Evolutionary conservation across 2,113 vertebrate genomes (phyloP), one percentile per base, ranked within the genome.

Genomic region (Heterotilapia buettikoferi): DNA sequence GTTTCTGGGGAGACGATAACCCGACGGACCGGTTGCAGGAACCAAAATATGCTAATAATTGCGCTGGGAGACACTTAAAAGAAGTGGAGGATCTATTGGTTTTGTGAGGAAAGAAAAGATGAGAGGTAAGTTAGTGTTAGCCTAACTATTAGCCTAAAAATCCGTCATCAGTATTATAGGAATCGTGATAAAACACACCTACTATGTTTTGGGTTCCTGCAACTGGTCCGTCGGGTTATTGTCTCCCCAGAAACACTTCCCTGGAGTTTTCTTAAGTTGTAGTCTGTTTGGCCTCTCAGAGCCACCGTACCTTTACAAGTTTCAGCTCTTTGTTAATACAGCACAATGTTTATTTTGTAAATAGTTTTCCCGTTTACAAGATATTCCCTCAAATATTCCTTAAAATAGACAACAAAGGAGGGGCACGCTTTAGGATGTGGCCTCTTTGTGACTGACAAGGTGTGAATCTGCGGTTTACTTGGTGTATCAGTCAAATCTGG

Each of bases 391-490:
- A 68, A 40, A 68, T 68, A 40, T 68, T 40, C 33, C 63, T 68
- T 40, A 68, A 68, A 68, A 71, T 16, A 6, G 38, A 43, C n/a
- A 24, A 43, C 12, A 71, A 68, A 43, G 38, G n/a, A 71, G n/a
- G 38, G 12, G 38, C 5, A 0, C 0, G 5, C 33, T 0, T 68
- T 68, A 14, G 63, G 63, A 40, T 68, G 63, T 21, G 38, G 11
- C n/a, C 38, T 43, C 66, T 71, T 71, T 1, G 38, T 71, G 36
- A 71, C 21, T 4, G 36, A 40, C 63, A 40, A 68, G 36, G 19
- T 68, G 36, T 68, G 36, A 68, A 14, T 40, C 33, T 40, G 63
- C 1, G 1, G 7, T 40, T 21, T 68, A 38, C 36, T 40, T 40
- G 19, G 19, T 68, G 1, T 21, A 1, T 40, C 63, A 68, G 63